These are phyloP conservation scores for Conopomorpha cramerella DNA, from an alignment of 1,140 invertebrate genomes.

Conservation along the genomic window DNA sequence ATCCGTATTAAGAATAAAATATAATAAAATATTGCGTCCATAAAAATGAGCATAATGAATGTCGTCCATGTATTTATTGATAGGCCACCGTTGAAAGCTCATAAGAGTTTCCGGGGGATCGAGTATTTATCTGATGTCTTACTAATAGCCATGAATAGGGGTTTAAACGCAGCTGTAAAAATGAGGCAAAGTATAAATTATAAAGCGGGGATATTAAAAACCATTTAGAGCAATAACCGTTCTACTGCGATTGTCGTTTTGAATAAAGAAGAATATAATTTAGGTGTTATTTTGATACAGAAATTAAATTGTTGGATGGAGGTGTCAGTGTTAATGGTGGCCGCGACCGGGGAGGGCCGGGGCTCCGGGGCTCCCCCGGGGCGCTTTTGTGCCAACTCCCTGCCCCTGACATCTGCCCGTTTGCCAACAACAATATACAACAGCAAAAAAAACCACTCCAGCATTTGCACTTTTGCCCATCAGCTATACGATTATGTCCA, in stretches of 20 bases:
- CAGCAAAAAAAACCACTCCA: slow-evolving; percentile 47
- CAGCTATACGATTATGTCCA: slow-evolving; percentile 26
- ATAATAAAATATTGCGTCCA: too few species aligned
- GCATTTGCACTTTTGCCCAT: slow-evolving; percentile 35
- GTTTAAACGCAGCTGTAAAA: slow-evolving; percentile 37
- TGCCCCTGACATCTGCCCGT: slow-evolving; percentile 54
- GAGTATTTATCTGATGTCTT: slow-evolving; percentile 34
- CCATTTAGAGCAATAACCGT: slow-evolving; percentile 53
- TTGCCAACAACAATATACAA: slow-evolving; percentile 48
- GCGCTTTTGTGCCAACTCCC: slow-evolving; percentile 41
- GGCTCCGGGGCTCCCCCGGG: slow-evolving; percentile 42
- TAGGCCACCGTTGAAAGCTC: too few species aligned
- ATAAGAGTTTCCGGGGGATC: slow-evolving; percentile 33
- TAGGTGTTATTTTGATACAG: slow-evolving; percentile 43
- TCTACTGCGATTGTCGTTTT: slow-evolving; percentile 29
- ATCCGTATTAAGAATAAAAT: too few species aligned
- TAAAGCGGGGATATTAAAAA: slow-evolving; percentile 55
- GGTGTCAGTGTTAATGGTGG: slow-evolving; percentile 46
- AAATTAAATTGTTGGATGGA: slow-evolving; percentile 32
- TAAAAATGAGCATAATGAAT: too few species aligned
- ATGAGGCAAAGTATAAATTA: slow-evolving; percentile 10
- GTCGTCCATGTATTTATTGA: too few species aligned
- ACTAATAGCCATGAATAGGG: slow-evolving; percentile 38
- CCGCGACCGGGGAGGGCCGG: slow-evolving; percentile 22
- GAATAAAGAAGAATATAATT: slow-evolving; percentile 50